Evolutionary conservation across 2,888 invertebrate species (phyloP).

Genomic region (Chymomyza fuscimana): DNA sequence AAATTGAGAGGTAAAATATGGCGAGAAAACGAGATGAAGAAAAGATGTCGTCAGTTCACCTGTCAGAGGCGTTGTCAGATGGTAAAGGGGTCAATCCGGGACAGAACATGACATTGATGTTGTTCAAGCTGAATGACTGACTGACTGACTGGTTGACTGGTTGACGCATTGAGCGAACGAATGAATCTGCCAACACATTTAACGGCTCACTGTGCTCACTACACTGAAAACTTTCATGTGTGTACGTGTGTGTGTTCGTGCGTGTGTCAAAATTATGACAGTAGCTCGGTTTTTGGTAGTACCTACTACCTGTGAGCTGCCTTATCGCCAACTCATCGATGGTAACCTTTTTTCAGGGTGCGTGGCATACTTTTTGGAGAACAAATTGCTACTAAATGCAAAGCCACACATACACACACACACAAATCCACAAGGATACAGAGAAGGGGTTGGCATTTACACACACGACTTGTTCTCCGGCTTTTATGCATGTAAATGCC

Average conservation of each 20-base stretch:
- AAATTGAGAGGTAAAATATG: conserved; percentile 44
- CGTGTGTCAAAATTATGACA: conserved; percentile 63
- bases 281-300: conserved; percentile 46
- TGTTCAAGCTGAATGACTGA: conserved; percentile 10
- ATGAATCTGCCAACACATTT: conserved; percentile 56
- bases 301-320: not conserved
- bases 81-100: not conserved
- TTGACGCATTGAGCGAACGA: conserved; percentile 53
- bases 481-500: conserved; percentile 15
- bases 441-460: conserved; percentile 29
- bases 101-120: conserved; percentile 53
- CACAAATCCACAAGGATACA: not conserved
- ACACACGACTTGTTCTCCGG: conserved; percentile 50
- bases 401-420: conserved; percentile 27
- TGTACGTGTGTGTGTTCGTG: conserved; percentile 18
- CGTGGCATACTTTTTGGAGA: conserved; percentile 54
- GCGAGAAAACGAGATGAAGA: conserved; percentile 26
- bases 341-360: conserved; percentile 44
- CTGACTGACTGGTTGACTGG: conserved; percentile 27
- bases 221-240: not conserved
- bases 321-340: conserved; percentile 39
- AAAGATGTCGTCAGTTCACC: conserved; percentile 25
- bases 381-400: conserved; percentile 52
- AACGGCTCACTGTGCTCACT: conserved; percentile 36
- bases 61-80: conserved; percentile 14